These are phyloP conservation scores for Falco biarmicus DNA, from an alignment of 2,797 vertebrate species.

Conservation along the genomic window DNA sequence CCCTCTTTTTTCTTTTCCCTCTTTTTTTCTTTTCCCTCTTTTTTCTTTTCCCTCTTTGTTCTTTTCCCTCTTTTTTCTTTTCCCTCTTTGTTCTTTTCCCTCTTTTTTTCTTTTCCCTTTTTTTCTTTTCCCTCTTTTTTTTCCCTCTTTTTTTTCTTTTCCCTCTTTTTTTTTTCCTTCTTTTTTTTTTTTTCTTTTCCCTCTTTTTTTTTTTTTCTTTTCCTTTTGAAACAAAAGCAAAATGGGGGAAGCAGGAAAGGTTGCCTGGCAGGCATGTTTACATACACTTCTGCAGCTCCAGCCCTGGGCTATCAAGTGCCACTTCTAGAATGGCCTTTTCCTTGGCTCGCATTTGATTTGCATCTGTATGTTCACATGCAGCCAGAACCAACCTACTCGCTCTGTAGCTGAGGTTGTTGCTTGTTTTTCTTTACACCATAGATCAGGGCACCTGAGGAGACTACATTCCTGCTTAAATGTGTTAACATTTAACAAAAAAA, in stretches of 20 bases:
- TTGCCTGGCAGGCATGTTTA: constrained; percentile 45
- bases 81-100: too few species aligned
- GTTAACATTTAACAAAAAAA: not conserved
- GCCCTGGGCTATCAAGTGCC: constrained; percentile 47
- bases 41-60: too few species aligned
- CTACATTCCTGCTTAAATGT: not conserved
- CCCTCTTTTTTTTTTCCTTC: not conserved
- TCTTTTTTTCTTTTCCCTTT: too few species aligned
- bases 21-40: rapidly evolving
- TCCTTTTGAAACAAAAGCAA: not conserved
- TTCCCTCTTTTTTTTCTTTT: not conserved
- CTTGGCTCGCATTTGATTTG: constrained; percentile 14
- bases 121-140: rapidly evolving
- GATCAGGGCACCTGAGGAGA: not conserved
- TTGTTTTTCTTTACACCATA: not conserved
- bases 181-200: not conserved
- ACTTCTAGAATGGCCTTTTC: constrained; percentile 23
- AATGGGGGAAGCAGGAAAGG: not conserved
- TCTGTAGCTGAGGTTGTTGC: not conserved
- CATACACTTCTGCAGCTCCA: not conserved
- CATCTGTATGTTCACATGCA: constrained; percentile 18
- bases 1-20: not conserved
- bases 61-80: too few species aligned
- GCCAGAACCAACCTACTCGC: not conserved
- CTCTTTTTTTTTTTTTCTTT: not conserved